Evolutionary conservation across 2,113 vertebrate species (phyloP).

Genomic region (Siniperca knerii): DNA sequence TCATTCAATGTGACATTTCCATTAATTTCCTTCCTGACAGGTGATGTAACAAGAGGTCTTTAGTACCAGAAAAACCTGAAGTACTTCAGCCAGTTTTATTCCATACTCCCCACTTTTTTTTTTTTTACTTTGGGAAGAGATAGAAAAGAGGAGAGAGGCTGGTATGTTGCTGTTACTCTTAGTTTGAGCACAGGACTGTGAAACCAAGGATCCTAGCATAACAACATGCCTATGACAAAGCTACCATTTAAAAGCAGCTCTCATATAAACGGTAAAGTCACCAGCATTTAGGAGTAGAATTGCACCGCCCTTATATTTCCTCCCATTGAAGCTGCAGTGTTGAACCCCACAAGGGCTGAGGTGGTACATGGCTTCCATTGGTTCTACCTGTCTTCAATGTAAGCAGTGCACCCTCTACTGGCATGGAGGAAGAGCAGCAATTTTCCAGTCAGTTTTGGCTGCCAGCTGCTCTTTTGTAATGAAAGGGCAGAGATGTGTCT

Average conservation of each 20-base stretch:
- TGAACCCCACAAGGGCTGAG: constrained; percentile 6
- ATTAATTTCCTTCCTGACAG: constrained; percentile 18
- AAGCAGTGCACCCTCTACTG: constrained; percentile 10
- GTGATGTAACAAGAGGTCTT: constrained; percentile 59
- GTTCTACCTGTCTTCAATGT: neutral
- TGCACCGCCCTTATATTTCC: neutral
- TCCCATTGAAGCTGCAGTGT: constrained; percentile 2
- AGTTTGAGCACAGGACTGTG: constrained; percentile 71
- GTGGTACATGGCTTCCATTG: neutral
- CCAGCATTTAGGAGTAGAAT: constrained; percentile 18
- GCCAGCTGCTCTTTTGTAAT: constrained; percentile 2
- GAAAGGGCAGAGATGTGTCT: constrained; percentile 7
- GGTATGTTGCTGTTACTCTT: constrained; percentile 35
- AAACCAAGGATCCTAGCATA: constrained; percentile 63
- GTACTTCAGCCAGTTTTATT: constrained; percentile 27
- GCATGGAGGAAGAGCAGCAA: constrained; percentile 17
- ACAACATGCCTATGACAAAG: constrained; percentile 25
- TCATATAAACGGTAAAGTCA: constrained; percentile 15
- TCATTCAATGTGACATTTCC: constrained; percentile 55
- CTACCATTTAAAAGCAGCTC: constrained; percentile 30
- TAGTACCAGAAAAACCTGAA: constrained; percentile 84
- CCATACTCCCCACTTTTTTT: constrained; percentile 20
- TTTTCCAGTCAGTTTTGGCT: neutral
- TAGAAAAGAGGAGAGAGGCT: constrained; percentile 67
- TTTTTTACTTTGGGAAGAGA: constrained; percentile 69